phyloP scores from a whole-genome alignment of 2,113 vertebrate genomes.

The Monopterus albus region DNA sequence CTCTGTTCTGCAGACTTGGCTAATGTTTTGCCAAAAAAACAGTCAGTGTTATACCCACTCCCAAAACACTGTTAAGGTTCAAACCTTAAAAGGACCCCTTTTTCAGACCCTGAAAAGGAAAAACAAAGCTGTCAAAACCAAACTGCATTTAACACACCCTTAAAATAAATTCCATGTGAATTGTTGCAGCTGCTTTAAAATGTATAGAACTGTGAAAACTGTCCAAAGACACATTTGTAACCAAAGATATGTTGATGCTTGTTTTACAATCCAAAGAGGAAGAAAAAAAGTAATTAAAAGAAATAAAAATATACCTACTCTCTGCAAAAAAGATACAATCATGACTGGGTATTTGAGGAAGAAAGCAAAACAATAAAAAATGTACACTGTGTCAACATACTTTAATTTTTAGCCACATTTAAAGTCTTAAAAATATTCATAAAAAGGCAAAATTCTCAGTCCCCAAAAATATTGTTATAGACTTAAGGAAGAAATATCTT shows the following conservation, averaged over 20 bases:
- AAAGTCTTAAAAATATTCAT: conserved; percentile 86
- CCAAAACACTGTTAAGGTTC: conserved; percentile 62
- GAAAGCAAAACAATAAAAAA: conserved; percentile 70
- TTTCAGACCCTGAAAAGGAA: conserved; percentile 28
- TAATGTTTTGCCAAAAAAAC: conserved; percentile 26
- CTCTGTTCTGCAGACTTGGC: conserved; percentile 21
- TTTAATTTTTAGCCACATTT: conserved; percentile 83
- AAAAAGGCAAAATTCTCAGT: conserved; percentile 85
- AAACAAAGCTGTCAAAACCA: conserved; percentile 16
- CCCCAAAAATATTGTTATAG: conserved; percentile 86
- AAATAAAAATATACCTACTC: conserved; percentile 76
- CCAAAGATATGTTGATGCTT: conserved; percentile 69
- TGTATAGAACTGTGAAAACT: conserved; percentile 81
- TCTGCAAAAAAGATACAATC: conserved; percentile 81
- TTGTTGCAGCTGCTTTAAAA: conserved; percentile 82
- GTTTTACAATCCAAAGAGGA: conserved; percentile 48
- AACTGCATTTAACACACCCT: conserved; percentile 40
- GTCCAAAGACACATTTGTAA: conserved; percentile 74
- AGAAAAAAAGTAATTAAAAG: conserved; percentile 71
- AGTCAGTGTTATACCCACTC: conserved; percentile 5
- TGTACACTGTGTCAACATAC: conserved; percentile 75
- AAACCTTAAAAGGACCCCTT: too few species aligned
- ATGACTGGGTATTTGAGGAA: conserved; percentile 71
- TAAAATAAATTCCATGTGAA: conserved; percentile 89
- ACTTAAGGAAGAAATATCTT: conserved; percentile 82